Base-by-base conservation (phyloP, 1,140 invertebrate genomes). In the Mesaphorura yosii region DNA sequence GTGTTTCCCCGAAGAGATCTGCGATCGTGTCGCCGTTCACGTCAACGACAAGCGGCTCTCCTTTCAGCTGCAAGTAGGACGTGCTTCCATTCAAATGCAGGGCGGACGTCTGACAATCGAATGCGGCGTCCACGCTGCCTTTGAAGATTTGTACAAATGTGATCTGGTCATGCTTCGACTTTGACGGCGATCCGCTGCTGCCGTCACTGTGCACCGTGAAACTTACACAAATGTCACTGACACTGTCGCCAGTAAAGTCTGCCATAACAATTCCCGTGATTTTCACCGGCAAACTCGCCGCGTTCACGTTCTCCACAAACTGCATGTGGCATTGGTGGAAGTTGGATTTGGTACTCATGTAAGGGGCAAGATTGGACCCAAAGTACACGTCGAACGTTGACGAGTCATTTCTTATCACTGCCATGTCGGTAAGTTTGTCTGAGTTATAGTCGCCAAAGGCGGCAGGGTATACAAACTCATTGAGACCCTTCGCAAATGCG, bases 391-490 rank as follows among this genome's bases (percentile, higher is more conserved):
- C 72, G 14, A 88, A 63, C 0, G 76, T 76, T 62, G 67, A 76
- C 17, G 72, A 75, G 52, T 79, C 70, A 52, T 82, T 74, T 55
- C 73, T 75, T 15, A 93, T 72, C 23, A 90, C 76, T 70, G 96
- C 92, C 15, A 94, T 76, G 69, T 97, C 93, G 0, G 88, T 94
- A 23, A 89, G 68, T 72, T 93, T 90, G 69, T 97, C 90, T 0
- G 88, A 88, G 73, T 96, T 88, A 64, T 95, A 95, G 68, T 96
- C 91, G 4, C 90, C 92, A 74, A 95, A 96, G 1, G 91, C 91
- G 44, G 87, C 86, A 44, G 91, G 82, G 59, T 90, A 71, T n/a
- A 79, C 80, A 66, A 84, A 74, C 23, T 48, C 37, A 17, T 73
- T 69, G 34, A 69, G 69, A 12, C 37, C 31, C 0, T 79, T 81